A percentile compares a stretch with the other conserved stretches of the same genome.
phyloP scores from a whole-genome alignment of 2,113 vertebrate genomes.

The Pontoporia blainvillei region DNA sequence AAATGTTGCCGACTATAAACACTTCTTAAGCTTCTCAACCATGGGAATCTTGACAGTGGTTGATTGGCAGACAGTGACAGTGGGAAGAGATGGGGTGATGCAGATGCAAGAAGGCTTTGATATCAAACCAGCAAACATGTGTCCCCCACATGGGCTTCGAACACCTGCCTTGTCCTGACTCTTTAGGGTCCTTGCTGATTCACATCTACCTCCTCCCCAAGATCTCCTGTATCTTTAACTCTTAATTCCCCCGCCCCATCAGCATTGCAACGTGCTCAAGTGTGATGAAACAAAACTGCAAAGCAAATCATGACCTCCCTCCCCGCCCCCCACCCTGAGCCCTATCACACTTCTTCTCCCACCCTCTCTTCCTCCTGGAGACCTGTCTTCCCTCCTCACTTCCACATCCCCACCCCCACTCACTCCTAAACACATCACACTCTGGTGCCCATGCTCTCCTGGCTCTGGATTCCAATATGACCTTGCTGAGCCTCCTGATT shows the following conservation, averaged over 20 bases:
- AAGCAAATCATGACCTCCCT: background rate
- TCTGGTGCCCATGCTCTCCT: background rate
- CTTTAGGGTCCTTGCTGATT: background rate
- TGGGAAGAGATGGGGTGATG: background rate
- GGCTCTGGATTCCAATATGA: background rate
- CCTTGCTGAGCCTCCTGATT: background rate
- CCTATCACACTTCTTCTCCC: background rate
- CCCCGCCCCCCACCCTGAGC: background rate
- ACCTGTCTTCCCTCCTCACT: background rate
- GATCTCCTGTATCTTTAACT: background rate
- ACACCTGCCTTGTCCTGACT: background rate
- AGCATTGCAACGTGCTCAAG: background rate
- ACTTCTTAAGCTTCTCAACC: background rate
- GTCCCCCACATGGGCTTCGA: background rate
- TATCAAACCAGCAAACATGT: background rate
- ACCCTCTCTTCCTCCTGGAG: background rate
- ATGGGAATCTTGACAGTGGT: background rate
- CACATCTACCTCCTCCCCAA: background rate
- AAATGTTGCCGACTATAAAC: background rate
- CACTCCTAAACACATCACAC: background rate
- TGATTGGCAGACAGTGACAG: background rate
- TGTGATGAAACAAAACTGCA: background rate
- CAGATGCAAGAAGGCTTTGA: background rate
- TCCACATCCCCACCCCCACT: background rate
- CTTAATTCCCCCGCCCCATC: too few species aligned